Percentiles rank a stretch among this genome's conserved stretches.
Conservation (phyloP, 2,113 vertebrate genomes). For the Eurypyga helias region DNA sequence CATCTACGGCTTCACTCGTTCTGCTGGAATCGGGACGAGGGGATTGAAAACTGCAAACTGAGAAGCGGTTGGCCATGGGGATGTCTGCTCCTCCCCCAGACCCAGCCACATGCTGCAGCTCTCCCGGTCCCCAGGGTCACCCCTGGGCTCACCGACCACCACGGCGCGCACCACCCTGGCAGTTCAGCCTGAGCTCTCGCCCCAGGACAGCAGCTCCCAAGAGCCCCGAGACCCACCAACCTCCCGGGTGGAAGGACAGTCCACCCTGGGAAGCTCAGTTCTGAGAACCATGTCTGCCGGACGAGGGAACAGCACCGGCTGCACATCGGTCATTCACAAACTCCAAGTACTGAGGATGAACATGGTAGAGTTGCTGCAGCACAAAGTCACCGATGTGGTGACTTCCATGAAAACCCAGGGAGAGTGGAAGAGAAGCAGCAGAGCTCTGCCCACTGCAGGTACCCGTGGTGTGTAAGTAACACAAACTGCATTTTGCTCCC, state of each 20-base stretch:
- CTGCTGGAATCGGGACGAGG: not conserved
- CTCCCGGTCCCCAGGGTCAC: not conserved
- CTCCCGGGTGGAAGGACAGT: not conserved
- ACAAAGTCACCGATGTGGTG: rapidly evolving
- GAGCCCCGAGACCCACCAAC: rapidly evolving
- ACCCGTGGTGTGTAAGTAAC: rapidly evolving
- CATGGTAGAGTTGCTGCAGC: not conserved
- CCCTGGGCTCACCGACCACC: not conserved
- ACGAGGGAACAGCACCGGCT: not conserved
- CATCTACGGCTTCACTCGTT: rapidly evolving
- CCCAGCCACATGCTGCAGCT: rapidly evolving
- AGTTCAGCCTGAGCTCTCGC: not conserved
- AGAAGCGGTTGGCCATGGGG: not conserved
- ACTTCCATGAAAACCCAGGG: rapidly evolving
- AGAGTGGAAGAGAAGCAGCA: rapidly evolving
- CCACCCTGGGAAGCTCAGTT: not conserved
- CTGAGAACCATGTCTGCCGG: not conserved
- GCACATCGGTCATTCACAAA: rapidly evolving
- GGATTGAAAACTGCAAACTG: not conserved
- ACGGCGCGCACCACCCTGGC: rapidly evolving
- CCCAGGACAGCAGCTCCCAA: not conserved
- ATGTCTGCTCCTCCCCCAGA: not conserved
- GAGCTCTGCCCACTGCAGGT: rapidly evolving
- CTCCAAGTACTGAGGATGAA: rapidly evolving
- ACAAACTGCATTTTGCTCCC: not conserved